Base-by-base conservation (phyloP, 2,797 vertebrate species). In the Hapalemur alaotrensis region DNA sequence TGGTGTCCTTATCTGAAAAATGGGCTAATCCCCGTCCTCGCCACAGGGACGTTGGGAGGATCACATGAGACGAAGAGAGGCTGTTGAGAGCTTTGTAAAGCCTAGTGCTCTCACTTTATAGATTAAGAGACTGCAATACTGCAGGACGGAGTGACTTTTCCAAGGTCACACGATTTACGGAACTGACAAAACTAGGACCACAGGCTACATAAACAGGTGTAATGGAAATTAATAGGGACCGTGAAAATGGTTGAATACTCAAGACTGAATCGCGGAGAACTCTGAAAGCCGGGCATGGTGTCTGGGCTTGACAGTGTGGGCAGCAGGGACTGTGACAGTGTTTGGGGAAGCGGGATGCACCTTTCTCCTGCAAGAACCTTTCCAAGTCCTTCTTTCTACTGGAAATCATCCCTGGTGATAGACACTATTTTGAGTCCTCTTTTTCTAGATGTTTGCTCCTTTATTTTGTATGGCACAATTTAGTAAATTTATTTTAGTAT, bases 361-460 rank as follows among this genome's bases (percentile, higher is more conserved):
- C 41, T 69, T 25, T 65, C 63, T 67, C 85, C 38, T 4, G 3
- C 23, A 70, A 81, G 70, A 92, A 84, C 7, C 25, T 95, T 65
- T 9, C 82, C 15, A 63, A 38, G 10, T 13, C 11, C 52, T 69
- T 3, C 20, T 35, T 50, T 20, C 13, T 57, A 17, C 70, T 43
- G 28, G 22, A 73, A 92, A 50, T 46, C 46, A 46, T 61, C 18
- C 72, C 32, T 1, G 57, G 61, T 32, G 41, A 65, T 6, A 14
- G 43, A 30, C 32, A 13, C 30, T 94, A 28, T 14, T 41, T 59
- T 32, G 30, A 79, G 7, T 6, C 17, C 13, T 61, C 18, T 38
- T 78, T 92, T 88, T 41, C 43, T 82, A 89, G 43, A 73, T 73
- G 3, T 67, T 57, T 79, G 25, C 9, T 35, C 25, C 80, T 90